Conservation (phyloP, 2,113 vertebrate species). For the Struthio camelus region DNA sequence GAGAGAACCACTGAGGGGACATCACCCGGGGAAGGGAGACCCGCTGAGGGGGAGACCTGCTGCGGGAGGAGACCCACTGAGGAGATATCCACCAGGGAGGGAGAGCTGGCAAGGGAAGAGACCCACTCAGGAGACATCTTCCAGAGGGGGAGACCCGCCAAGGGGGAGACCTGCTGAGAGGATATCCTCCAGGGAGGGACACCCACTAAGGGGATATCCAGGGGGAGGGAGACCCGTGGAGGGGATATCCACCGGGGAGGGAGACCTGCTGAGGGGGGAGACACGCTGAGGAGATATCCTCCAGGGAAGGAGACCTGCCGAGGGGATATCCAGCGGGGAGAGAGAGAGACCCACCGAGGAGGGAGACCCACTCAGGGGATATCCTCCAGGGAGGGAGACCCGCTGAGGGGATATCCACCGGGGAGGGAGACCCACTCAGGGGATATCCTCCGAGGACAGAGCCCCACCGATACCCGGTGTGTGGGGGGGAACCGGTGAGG, state of each 20-base stretch:
- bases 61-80: neutral
- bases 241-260: too few species aligned
- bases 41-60: neutral
- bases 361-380: neutral
- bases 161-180: too few species aligned
- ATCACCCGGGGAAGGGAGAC: neutral
- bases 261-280: neutral
- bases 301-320: neutral
- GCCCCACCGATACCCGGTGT: neutral
- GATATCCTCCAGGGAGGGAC: neutral
- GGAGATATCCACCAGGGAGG: too few species aligned
- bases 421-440: neutral
- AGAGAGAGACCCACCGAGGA: neutral
- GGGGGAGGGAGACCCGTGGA: too few species aligned
- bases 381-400: neutral
- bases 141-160: neutral
- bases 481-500: too few species aligned
- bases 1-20: neutral
- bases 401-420: neutral
- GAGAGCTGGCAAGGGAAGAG: too few species aligned
- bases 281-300: neutral
- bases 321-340: neutral
- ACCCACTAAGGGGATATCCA: too few species aligned
- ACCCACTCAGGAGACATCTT: too few species aligned
- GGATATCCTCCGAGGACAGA: neutral